These are phyloP conservation scores for Ammodytes dubius DNA, from an alignment of 2,113 vertebrate genomes.

Conservation along the genomic window DNA sequence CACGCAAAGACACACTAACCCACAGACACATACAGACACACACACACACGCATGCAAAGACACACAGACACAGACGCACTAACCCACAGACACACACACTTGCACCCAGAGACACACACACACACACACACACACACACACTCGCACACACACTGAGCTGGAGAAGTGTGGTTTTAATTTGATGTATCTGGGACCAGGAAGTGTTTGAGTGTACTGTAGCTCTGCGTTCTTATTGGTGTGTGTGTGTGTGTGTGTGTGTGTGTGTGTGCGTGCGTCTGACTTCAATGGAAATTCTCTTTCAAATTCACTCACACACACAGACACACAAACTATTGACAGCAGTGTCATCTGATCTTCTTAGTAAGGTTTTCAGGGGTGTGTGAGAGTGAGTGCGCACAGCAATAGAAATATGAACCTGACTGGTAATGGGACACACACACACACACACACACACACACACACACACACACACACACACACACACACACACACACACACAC, in stretches of 20 bases:
- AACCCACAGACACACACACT: too few species aligned
- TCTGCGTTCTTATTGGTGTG: background rate
- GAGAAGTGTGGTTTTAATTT: background rate
- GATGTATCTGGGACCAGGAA: background rate
- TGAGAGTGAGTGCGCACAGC: background rate
- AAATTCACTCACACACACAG: background rate
- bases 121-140: too few species aligned
- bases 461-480: background rate
- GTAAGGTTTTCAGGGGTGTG: constrained; percentile 49
- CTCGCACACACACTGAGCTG: background rate
- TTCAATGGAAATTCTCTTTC: too few species aligned
- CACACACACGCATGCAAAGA: too few species aligned
- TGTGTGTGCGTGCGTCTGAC: background rate
- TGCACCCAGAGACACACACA: too few species aligned
- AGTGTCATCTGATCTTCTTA: constrained; percentile 58
- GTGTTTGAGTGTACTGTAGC: background rate
- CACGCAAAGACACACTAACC: too few species aligned
- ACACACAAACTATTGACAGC: constrained; percentile 41
- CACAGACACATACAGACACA: too few species aligned
- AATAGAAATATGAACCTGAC: constrained; percentile 36
- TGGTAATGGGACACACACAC: constrained; percentile 32
- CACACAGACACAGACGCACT: too few species aligned
- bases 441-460: background rate
- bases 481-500: constrained; percentile 11
- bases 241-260: constrained; percentile 7